Base-by-base conservation (phyloP, 2,888 invertebrate genomes). In the Leptura quadrifasciata region DNA sequence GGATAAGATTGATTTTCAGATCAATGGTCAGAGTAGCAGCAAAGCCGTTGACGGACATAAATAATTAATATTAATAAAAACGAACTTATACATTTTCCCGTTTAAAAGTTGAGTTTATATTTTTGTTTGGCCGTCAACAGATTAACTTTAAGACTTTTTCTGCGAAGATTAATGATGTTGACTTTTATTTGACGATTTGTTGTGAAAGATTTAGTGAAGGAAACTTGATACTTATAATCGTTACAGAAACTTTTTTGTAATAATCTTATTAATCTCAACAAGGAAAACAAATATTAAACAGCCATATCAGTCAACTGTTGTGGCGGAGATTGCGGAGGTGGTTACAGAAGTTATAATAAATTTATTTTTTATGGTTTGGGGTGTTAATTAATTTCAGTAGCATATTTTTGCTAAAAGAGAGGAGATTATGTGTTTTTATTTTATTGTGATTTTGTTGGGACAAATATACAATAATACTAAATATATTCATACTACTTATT, bases 1-100 rank as follows among this genome's bases (percentile, higher is more conserved):
- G 63, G 64, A 39, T 63, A 60, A 76, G 74, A 78, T 78, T 78
- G 78, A 78, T 78, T 76, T 76, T 58, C 55, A 76, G 74, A 74
- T 74, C 74, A 76, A 76, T 65, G 78, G 72, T 78, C 74, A 78
- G 57, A 58, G 68, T 67, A 60, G 72, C 72, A 63, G 65, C 55
- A 72, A 68, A 76, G 74, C 75, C 65, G 74, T 68, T 71, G 70
- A 63, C 20, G 55, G 64, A 68, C 76, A 74, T 68, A 69, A 72
- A 72, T 75, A 74, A 72, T 61, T 58, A 67, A 72, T 77, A 71
- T 60, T 67, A 63, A 74, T 72, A 77, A 39, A 54, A 64, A 64
- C 39, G 17, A 39, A 20, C 64, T 61, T 61, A 27, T 61, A 27
- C 6, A 47, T 27, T 31, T 27, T 10, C 27, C 60, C 27, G 4